These are phyloP conservation scores for Serinus canaria DNA, from an alignment of 2,113 vertebrate genomes.

Conservation along the genomic window DNA sequence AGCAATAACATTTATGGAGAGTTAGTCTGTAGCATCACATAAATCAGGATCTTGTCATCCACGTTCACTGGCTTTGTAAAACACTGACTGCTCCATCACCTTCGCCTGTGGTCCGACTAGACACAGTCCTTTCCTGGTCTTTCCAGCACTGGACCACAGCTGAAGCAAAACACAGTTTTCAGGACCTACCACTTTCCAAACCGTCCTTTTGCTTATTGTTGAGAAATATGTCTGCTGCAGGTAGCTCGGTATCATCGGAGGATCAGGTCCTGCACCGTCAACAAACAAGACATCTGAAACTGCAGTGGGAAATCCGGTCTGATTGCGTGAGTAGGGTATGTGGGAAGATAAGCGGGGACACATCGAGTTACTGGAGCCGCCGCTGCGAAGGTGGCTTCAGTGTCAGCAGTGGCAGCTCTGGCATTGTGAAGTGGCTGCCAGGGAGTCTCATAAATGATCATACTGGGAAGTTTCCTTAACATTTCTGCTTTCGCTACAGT, in stretches of 20 bases:
- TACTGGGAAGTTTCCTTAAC: background rate
- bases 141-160: background rate
- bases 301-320: background rate
- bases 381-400: background rate
- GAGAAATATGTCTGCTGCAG: background rate
- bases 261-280: background rate
- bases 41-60: background rate
- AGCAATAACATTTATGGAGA: background rate
- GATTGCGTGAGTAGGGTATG: background rate
- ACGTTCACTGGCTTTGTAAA: background rate
- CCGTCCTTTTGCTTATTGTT: background rate
- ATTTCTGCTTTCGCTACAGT: background rate
- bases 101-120: fast-evolving
- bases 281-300: background rate
- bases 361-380: background rate
- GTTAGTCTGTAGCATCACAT: background rate
- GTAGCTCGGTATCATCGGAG: background rate
- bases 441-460: no score
- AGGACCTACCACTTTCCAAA: background rate
- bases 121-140: background rate
- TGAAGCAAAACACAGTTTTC: background rate
- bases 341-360: background rate
- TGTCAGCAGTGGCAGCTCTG: background rate
- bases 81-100: background rate
- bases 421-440: background rate